Evolutionary conservation across 2,797 vertebrate genomes (phyloP).

Genomic region (Acipenser oxyrinchus): DNA sequence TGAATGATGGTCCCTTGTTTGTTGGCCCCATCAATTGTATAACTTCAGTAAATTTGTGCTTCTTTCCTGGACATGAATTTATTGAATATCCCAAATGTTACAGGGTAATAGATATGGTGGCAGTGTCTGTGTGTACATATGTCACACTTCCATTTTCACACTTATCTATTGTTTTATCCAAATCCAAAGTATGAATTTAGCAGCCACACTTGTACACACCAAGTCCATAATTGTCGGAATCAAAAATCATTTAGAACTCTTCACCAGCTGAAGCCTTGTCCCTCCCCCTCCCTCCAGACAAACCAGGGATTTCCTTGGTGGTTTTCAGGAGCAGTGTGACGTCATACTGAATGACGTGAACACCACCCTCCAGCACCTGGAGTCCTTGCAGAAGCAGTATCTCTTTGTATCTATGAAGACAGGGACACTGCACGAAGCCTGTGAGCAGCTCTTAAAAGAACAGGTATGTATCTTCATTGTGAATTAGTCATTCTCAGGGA

Average conservation of each 20-base stretch:
- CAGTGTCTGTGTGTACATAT: neutral
- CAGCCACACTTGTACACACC: neutral
- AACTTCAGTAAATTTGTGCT: too few relatives aligned
- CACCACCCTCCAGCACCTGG: conserved; percentile 79
- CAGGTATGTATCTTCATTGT: conserved; percentile 61
- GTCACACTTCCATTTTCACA: neutral
- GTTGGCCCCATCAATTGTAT: neutral
- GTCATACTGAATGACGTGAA: conserved; percentile 84
- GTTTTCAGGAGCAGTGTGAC: conserved; percentile 93
- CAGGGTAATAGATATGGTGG: neutral
- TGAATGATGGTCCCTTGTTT: neutral
- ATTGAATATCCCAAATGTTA: neutral
- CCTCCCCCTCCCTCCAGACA: conserved; percentile 58
- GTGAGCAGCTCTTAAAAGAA: conserved; percentile 91
- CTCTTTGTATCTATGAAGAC: conserved; percentile 96
- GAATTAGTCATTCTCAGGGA: too few relatives aligned
- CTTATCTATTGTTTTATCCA: neutral
- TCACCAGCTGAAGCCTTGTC: neutral
- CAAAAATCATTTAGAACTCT: neutral
- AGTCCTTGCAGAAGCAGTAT: conserved; percentile 90
- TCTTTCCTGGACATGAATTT: too few relatives aligned
- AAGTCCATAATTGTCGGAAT: neutral
- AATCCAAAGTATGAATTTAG: neutral
- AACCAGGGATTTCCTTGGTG: conserved; percentile 81
- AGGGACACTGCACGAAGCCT: conserved; percentile 87